phyloP scores from a whole-genome alignment of 1,140 invertebrate genomes.

The Macrocentrus cingulum region DNA sequence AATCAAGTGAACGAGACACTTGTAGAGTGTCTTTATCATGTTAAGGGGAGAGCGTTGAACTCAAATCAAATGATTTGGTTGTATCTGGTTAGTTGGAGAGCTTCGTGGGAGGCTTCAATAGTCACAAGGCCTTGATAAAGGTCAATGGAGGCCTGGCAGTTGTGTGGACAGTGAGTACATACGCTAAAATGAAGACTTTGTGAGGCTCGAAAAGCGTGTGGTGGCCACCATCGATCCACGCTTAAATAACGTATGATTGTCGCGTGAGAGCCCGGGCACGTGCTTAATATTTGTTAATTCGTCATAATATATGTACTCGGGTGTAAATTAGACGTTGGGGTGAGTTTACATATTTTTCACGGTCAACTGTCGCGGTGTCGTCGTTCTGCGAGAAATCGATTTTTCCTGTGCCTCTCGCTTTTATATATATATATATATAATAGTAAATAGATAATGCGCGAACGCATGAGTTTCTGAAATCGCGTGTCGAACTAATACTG shows the following conservation, averaged over 20 bases:
- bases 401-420: too few relatives aligned
- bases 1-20: constrained; percentile 5
- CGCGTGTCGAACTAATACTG: too few relatives aligned
- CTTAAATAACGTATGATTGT: constrained; percentile 14
- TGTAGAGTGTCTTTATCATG: constrained; percentile 13
- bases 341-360: not conserved
- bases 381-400: too few relatives aligned
- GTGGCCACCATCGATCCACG: too few relatives aligned
- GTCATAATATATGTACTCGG: not conserved
- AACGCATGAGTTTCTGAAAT: too few relatives aligned
- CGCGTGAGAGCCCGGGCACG: not conserved
- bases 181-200: not conserved
- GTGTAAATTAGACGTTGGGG: too few relatives aligned
- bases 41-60: constrained; percentile 4
- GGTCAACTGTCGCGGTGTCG: not conserved
- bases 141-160: too few relatives aligned
- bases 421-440: too few relatives aligned
- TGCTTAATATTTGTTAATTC: not conserved
- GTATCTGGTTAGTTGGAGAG: constrained; percentile 3
- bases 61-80: not conserved
- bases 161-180: not conserved
- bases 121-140: too few relatives aligned
- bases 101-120: not conserved
- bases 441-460: too few relatives aligned
- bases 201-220: not conserved